phyloP scores from a whole-genome alignment of 2,113 vertebrate genomes.

The Formicarius rufipectus region DNA sequence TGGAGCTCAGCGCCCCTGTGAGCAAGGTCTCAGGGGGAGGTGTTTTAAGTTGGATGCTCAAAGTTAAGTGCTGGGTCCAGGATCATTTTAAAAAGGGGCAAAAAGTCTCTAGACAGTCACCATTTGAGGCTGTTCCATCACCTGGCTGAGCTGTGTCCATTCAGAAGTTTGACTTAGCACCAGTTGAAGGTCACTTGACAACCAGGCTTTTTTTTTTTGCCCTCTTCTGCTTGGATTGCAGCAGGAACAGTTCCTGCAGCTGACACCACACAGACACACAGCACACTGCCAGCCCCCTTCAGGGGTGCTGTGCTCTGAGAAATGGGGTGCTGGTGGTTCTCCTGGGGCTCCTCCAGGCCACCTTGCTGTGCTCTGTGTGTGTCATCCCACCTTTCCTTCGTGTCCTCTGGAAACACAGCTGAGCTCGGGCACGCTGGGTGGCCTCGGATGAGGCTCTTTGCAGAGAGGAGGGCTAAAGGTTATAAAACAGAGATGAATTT shows the following conservation, averaged over 20 bases:
- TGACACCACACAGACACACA: not conserved
- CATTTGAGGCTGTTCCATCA: not conserved
- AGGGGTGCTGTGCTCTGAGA: not conserved
- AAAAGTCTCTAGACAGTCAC: not conserved
- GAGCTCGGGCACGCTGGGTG: not conserved
- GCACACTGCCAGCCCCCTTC: not conserved
- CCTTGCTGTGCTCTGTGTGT: not conserved
- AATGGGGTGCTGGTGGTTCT: not conserved
- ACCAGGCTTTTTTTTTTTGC: not conserved
- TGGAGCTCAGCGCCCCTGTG: not conserved
- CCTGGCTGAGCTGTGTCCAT: not conserved
- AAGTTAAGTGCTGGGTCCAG: not conserved
- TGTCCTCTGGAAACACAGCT: not conserved
- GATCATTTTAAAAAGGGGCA: not conserved
- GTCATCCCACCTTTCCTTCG: not conserved
- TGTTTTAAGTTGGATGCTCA: not conserved
- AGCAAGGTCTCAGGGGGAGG: not conserved
- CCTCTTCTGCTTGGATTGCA: not conserved
- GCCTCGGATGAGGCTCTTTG: not conserved
- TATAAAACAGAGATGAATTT: not conserved
- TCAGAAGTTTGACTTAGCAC: not conserved
- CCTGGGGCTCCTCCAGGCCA: not conserved
- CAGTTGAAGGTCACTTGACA: not conserved
- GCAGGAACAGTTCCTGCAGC: not conserved
- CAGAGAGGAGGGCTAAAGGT: not conserved